Percentiles rank a stretch among this genome's conserved stretches.
Conservation (phyloP, 2,888 invertebrate species). For the Diploptera punctata region DNA sequence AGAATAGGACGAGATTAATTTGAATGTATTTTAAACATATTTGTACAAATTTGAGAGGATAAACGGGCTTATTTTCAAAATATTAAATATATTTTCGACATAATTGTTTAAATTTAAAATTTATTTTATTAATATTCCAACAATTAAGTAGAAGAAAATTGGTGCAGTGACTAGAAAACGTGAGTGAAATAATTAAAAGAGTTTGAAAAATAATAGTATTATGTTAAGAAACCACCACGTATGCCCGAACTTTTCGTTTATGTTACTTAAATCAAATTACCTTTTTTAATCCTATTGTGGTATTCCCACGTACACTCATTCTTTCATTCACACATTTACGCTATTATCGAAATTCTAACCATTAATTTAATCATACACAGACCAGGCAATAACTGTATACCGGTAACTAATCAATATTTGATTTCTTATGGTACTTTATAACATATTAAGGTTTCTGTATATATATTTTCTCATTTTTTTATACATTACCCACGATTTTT, state of each 20-base stretch:
- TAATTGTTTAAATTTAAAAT: too few relatives aligned
- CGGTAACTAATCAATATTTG: slow-evolving; percentile 16
- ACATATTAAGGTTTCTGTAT: slow-evolving; percentile 25
- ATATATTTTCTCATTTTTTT: slow-evolving; percentile 23
- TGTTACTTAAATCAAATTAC: not conserved
- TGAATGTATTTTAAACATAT: too few relatives aligned
- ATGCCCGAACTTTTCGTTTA: slow-evolving; percentile 35
- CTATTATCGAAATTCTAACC: slow-evolving; percentile 1
- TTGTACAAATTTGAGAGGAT: too few relatives aligned
- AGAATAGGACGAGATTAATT: too few relatives aligned
- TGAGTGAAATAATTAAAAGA: not conserved
- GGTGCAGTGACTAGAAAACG: slow-evolving; percentile 13
- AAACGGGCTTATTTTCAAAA: too few relatives aligned
- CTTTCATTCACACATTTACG: not conserved
- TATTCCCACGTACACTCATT: slow-evolving; percentile 4
- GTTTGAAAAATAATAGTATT: slow-evolving; percentile 3
- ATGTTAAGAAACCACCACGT: slow-evolving; percentile 36
- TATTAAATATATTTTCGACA: too few relatives aligned
- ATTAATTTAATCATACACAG: not conserved
- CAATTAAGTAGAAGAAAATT: not conserved
- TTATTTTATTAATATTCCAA: too few relatives aligned
- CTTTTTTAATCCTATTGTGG: not conserved
- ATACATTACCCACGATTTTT: slow-evolving; percentile 27
- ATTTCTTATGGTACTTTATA: slow-evolving; percentile 27
- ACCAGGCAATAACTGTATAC: slow-evolving; percentile 16